Base-by-base conservation (phyloP, 2,888 invertebrate genomes). In the Exocentrus adspersus region DNA sequence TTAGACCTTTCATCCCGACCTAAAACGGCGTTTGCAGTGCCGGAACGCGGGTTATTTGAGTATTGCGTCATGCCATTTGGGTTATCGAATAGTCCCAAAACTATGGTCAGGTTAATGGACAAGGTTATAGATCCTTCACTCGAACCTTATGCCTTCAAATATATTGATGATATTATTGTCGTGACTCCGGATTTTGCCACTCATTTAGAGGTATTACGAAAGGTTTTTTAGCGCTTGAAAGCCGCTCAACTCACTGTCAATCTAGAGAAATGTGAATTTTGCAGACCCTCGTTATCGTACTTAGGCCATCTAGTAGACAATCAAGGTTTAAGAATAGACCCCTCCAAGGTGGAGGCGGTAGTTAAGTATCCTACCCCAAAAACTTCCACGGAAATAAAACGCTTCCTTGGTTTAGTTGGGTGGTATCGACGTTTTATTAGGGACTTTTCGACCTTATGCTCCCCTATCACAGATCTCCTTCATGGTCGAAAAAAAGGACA, bases 191-290 rank as follows among this genome's bases (percentile, higher is more conserved):
- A 48, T 50, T 65, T 69, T 42, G 46, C 57, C 30, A 57, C 48
- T 3, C 67, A 69, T 41, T 10, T 52, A 12, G 30, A 46, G 37
- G 28, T 60, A 14, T 51, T 68, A n/a, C 61, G 21, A 16, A 16
- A 62, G 32, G 30, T 70, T 5, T 65, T 60, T 32, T 9, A 56
- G 0, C 32, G 61, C 1, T 45, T 70, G 9, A 63, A 65, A 32
- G 28, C 37, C 6, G 70, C 66, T 10, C 57, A 54, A 21, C 52
- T 64, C 16, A 70, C 65, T 24, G 24, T 68, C 1, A 66, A 63
- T 59, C 43, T 56, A 12, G 60, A 68, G 2, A 66, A 70, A 43
- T 64, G 66, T 45, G 30, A 52, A 37, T 63, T 63, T 37, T 64
- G 60, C 24, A 37, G 56, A 7, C 16, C 60, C 2, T 64, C 57